Base-by-base conservation (phyloP, 2,113 vertebrate species). In the Thomomys bottae region DNA sequence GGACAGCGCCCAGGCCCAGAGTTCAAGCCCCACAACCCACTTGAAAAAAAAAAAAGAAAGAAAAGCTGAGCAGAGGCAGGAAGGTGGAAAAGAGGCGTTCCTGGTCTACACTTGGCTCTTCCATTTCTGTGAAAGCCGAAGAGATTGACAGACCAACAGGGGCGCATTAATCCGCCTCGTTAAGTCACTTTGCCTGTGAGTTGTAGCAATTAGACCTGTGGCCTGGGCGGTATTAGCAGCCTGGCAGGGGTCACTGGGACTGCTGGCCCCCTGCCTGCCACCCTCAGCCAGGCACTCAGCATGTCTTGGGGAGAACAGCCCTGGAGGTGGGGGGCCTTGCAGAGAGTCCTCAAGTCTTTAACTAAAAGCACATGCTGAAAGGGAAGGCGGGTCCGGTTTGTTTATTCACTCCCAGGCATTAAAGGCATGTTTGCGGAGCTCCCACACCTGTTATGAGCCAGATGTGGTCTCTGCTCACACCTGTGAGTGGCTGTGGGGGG, bases 131-230 rank as follows among this genome's bases (percentile, higher is more conserved):
- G 34, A 61, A 24, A 49, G 68, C 84, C 21, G 54, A 5, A 24
- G 78, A 63, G 71, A 84, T 71, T 83, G 81, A 90, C 34, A 70
- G 73, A 77, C 42, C 61, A 32, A 70, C 76, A 45, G 17, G 70
- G 67, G 71, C 36, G 38, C 82, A 89, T 94, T 87, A 85, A 89
- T 83, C 84, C 0, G 10, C 82, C 93, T 94, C 88, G 79, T 94
- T 95, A 96, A 94, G 63, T 95, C 57, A 24, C 94, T 94, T 79
- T 94, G 82, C 64, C 88, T 40, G 61, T 32, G 79, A 79, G 38
- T 83, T 90, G 91, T 94, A 95, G 88, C 72, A 85, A n/a, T 94
- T 91, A 94, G 85, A 82, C 82, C 79, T 67, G n/a, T 61, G 88
- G 72, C 88, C 85, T 90, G 88, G 78, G 88, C 32, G 83, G 84